These are phyloP conservation scores for Callopanchax toddi DNA, from an alignment of 2,113 vertebrate species.

Conservation along the genomic window DNA sequence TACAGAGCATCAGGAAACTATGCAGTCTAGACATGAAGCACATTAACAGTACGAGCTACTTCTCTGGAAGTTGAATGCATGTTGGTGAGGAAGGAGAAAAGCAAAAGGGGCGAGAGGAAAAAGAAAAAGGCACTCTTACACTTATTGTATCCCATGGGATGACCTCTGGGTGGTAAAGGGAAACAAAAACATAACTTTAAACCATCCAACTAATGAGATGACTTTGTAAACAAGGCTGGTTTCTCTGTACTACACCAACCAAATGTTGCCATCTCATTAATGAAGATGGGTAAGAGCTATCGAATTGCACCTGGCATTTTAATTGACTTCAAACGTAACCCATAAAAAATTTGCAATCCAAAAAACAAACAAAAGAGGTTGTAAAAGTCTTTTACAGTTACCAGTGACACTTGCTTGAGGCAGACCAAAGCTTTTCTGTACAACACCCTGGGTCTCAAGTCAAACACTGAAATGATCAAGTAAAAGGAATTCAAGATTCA, in stretches of 20 bases:
- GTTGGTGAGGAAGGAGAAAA: slow-evolving; percentile 38
- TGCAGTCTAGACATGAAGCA: slow-evolving; percentile 60
- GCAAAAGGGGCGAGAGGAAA: slow-evolving; percentile 56
- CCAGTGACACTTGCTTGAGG: slow-evolving; percentile 73
- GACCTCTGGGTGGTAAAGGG: slow-evolving; percentile 44
- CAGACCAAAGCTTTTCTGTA: slow-evolving; percentile 89
- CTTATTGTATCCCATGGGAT: slow-evolving; percentile 78
- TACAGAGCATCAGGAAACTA: slow-evolving; percentile 68
- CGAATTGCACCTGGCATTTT: slow-evolving; percentile 48
- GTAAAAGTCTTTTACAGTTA: slow-evolving; percentile 69
- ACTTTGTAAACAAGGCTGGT: slow-evolving; percentile 92
- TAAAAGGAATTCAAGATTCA: slow-evolving; percentile 65
- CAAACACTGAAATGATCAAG: slow-evolving; percentile 80
- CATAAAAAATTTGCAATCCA: slow-evolving; percentile 15
- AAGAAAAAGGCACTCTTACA: slow-evolving; percentile 86
- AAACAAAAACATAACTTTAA: slow-evolving; percentile 39
- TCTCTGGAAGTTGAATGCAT: slow-evolving; percentile 53
- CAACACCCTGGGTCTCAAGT: slow-evolving; percentile 84
- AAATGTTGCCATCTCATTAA: slow-evolving; percentile 74
- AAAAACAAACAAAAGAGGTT: neutral
- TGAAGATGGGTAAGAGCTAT: slow-evolving; percentile 47
- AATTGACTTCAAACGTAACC: slow-evolving; percentile 44
- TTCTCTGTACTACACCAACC: slow-evolving; percentile 98
- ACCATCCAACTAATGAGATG: slow-evolving; percentile 40
- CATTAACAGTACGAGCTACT: slow-evolving; percentile 65